A percentile compares a stretch with the other conserved stretches of the same genome.
These are phyloP conservation scores for Cataglyphis rosenhaueri DNA, from an alignment of 2,888 invertebrate genomes.

Conservation along the genomic window DNA sequence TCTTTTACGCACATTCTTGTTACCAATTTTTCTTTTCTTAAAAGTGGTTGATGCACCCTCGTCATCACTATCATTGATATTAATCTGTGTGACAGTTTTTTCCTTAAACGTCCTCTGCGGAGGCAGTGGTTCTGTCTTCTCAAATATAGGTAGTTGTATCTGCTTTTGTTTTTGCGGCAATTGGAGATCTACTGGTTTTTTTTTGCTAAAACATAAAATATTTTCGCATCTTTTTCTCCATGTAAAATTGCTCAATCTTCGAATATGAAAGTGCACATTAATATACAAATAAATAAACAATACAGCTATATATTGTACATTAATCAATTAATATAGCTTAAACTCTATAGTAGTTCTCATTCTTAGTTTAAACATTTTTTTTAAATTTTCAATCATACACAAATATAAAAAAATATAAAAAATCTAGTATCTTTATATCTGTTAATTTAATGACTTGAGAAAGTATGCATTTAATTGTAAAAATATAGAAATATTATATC, in stretches of 20 bases:
- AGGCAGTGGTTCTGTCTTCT: constrained; percentile 84
- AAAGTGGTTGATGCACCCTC: constrained; percentile 86
- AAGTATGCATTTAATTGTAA: neutral
- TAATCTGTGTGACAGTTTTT: constrained; percentile 87
- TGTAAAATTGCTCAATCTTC: neutral
- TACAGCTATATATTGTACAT: neutral
- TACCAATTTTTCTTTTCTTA: constrained; percentile 90
- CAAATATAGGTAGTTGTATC: constrained; percentile 84
- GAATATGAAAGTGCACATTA: neutral
- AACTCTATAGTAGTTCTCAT: neutral
- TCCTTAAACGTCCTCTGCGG: constrained; percentile 88
- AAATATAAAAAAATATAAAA: neutral
- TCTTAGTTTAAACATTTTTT: neutral
- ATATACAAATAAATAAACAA: neutral
- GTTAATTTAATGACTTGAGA: neutral
- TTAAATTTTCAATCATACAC: neutral
- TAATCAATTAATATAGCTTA: neutral
- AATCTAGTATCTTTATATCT: neutral
- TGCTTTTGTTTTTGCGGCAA: constrained; percentile 87
- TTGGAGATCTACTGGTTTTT: constrained; percentile 89
- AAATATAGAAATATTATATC: neutral
- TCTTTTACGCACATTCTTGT: constrained; percentile 89
- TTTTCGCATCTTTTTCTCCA: neutral
- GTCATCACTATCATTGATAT: constrained; percentile 85
- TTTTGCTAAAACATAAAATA: constrained; percentile 84